Base-by-base conservation (phyloP, 2,888 invertebrate genomes). In the Germaria angustata region DNA sequence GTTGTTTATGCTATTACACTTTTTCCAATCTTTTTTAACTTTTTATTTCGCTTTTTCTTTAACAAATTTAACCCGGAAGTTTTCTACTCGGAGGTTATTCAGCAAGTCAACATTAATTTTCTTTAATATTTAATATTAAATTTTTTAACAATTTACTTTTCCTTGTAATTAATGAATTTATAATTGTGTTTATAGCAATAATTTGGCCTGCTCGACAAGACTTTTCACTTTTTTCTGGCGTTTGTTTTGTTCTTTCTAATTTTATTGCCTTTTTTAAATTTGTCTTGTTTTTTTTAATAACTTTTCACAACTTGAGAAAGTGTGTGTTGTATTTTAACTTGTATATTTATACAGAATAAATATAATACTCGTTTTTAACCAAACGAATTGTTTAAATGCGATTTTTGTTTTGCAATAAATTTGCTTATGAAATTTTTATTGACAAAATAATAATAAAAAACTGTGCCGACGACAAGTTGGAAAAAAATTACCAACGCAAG, bases 221-320 rank as follows among this genome's bases (percentile, higher is more conserved):
- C 44, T 81, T 68, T 79, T 82, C 71, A 82, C 79, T 82, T 82
- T 79, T 78, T 76, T 75, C 75, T 76, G 69, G 75, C 71, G 71
- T 82, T 82, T 82, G 79, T 79, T 82, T 82, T 79, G 82, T 79
- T 82, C 81, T 81, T 57, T 39, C 59, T 71, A 49, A 82, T 65
- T 78, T 51, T 63, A 79, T 79, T 59, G 73, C 78, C 53, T 66
- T 69, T 71, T 68, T 63, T 39, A 44, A 66, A 20, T 61, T 75
- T 61, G 61, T 68, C 59, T 65, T 53, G 53, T 65, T 55, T 51
- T 36, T 36, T 15, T 15, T n/a, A n/a, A n/a, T n/a, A 51, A 78
- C 55, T 77, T 72, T 65, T 65, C 51, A 61, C 61, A 57, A 65
- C 22, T 73, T 75, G 28, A 65, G 41, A 28, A 63, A 51, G 32